Conservation (phyloP, 2,888 invertebrate species). For the Napeogenes sylphis region DNA sequence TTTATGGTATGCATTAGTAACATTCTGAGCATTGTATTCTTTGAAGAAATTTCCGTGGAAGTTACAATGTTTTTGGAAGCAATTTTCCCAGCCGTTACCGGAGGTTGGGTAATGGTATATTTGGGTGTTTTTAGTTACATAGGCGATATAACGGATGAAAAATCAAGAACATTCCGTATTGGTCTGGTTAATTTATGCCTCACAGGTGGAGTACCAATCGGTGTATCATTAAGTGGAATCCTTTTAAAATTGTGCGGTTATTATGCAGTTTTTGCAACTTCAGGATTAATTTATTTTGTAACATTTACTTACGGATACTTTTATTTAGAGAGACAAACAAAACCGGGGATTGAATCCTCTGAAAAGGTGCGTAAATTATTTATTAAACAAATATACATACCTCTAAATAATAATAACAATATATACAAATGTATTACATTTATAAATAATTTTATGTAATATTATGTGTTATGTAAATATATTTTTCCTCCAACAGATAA, state of each 20-base stretch:
- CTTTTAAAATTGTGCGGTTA: constrained; percentile 62
- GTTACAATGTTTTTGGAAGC: constrained; percentile 73
- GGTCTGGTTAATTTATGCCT: constrained; percentile 79
- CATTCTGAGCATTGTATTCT: constrained; percentile 73
- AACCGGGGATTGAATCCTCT: constrained; percentile 39
- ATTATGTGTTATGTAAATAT: neutral
- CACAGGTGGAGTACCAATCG: constrained; percentile 77
- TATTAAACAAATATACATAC: no score
- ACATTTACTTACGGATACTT: constrained; percentile 60
- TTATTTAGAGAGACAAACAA: constrained; percentile 56
- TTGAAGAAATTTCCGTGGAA: constrained; percentile 73
- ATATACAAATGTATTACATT: no score
- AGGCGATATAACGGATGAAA: constrained; percentile 75
- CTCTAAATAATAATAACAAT: no score
- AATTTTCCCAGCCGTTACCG: constrained; percentile 73
- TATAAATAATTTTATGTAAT: neutral
- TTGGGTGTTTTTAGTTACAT: constrained; percentile 80
- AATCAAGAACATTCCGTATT: constrained; percentile 77
- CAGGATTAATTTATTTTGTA: constrained; percentile 58
- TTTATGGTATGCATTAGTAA: constrained; percentile 67
- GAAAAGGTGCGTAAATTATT: constrained; percentile 45
- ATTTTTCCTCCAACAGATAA: neutral
- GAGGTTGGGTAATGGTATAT: constrained; percentile 75
- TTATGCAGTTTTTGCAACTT: constrained; percentile 60
- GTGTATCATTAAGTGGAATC: constrained; percentile 75